Evolutionary conservation across 2,797 vertebrate species (phyloP).

Genomic region (Arrhamphus sclerolepis): DNA sequence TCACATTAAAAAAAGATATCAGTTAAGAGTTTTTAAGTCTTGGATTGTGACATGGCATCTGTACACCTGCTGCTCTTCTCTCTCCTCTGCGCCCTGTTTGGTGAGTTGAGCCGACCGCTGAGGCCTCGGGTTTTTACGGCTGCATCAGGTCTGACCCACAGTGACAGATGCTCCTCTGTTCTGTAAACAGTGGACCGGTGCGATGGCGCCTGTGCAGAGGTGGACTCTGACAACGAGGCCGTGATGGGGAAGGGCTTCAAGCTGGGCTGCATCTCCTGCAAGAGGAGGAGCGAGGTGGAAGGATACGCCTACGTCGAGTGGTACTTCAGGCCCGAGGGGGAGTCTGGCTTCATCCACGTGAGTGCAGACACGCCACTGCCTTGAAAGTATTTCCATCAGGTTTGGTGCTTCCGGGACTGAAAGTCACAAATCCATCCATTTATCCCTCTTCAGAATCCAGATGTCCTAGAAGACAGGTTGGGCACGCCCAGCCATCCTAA

Average conservation of each 20-base stretch:
- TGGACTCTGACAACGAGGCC: slow-evolving; percentile 89
- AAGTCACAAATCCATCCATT: no score
- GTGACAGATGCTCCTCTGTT: not conserved
- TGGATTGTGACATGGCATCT: slow-evolving; percentile 43
- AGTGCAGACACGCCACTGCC: slow-evolving; percentile 28
- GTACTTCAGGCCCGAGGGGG: slow-evolving; percentile 85
- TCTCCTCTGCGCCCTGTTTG: slow-evolving; percentile 51
- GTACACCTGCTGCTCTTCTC: slow-evolving; percentile 41
- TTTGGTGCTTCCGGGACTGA: no score
- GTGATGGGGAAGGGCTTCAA: slow-evolving; percentile 86
- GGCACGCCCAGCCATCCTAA: no score
- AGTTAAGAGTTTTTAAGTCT: no score
- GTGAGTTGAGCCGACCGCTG: slow-evolving; percentile 51
- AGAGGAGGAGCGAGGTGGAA: slow-evolving; percentile 86
- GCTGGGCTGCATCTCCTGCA: slow-evolving; percentile 93
- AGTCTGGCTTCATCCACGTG: slow-evolving; percentile 80
- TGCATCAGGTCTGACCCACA: not conserved
- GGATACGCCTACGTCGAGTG: slow-evolving; percentile 82
- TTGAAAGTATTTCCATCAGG: not conserved
- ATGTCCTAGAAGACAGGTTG: no score
- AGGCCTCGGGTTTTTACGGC: not conserved
- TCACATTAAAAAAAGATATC: not conserved
- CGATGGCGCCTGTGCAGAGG: slow-evolving; percentile 88
- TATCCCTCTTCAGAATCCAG: no score
- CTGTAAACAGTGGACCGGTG: slow-evolving; percentile 52